Evolutionary conservation across 1,140 invertebrate genomes (phyloP), one percentile per base, ranked within the genome.

Genomic region (Drosophila varians): DNA sequence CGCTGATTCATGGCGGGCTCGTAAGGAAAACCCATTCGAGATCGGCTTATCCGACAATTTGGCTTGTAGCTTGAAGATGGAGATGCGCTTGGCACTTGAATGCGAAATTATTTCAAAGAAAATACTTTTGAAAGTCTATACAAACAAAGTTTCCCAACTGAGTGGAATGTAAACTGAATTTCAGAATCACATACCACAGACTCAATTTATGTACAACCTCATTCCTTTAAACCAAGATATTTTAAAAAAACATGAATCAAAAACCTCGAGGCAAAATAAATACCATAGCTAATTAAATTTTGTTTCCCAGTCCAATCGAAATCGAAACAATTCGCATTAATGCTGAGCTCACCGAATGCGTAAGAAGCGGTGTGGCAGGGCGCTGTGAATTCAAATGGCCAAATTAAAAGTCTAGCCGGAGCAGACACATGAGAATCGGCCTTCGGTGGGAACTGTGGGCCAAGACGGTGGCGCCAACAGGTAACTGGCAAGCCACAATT

Each of bases 351-450:
- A 46, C 38, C 55, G 42, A 40, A 65, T 77, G 42, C 21, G 21
- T 53, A 47, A 46, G 46, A 36, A 58, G 54, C 9, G 31, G 4
- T 1, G 7, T 1, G 7, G 46, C 14, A 58, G 28, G 71, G 56
- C 45, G 61, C 40, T 42, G 31, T 73, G 77, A 28, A 80, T 80
- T 46, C 64, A 68, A 68, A 80, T 73, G 54, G 52, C 11, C 53
- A 40, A 53, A 76, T 80, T 80, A 80, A 56, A 58, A 51, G 56
- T 34, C 21, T 51, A 73, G 48, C 38, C 7, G 7, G 19, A 42
- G 16, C 38, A 42, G 16, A 26, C 42, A 12, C 18, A 25, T 28
- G 43, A 80, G 77, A 76, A 76, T 80, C 55, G 66, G 55, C 77
- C 77, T 80, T 80, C 60, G 34, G 14, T 9, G 18, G 16, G 53